Percentiles rank a stretch among this genome's conserved stretches.
These are phyloP conservation scores for Cebus imitator DNA, from an alignment of 2,113 vertebrate genomes.

Conservation along the genomic window DNA sequence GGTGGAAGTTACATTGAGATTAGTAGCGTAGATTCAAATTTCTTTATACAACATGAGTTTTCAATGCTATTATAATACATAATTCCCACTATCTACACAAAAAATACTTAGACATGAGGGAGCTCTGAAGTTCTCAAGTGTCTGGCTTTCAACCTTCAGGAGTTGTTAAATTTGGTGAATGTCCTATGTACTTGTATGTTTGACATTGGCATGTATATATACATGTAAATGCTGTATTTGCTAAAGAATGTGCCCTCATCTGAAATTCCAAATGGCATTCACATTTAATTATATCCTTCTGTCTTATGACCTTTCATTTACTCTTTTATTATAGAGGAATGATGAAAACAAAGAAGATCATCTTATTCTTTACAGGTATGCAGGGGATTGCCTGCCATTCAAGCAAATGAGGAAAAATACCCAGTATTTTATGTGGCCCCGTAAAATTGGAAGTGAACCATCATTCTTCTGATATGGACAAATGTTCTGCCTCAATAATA, in stretches of 20 bases:
- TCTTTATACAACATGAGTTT: background rate
- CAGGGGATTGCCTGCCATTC: background rate
- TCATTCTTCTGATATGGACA: background rate
- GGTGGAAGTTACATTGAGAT: background rate
- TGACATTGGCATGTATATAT: background rate
- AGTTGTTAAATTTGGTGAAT: constrained; percentile 8
- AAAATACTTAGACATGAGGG: background rate
- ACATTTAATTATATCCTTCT: constrained; percentile 18
- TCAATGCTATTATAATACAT: background rate
- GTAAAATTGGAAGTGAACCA: background rate
- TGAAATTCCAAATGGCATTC: background rate
- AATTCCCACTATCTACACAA: background rate
- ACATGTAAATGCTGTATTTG: background rate
- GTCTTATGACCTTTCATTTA: background rate
- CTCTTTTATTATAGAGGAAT: background rate
- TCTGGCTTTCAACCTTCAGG: background rate
- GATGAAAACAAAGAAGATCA: background rate
- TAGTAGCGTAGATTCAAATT: background rate
- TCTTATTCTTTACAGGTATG: background rate
- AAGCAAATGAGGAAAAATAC: background rate
- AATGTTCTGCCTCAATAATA: background rate
- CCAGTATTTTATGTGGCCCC: background rate
- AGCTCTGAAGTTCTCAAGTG: background rate
- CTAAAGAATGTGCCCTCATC: background rate
- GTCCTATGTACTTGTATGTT: background rate